These are phyloP conservation scores for Liodrosophila aerea DNA, from an alignment of 2,888 invertebrate genomes.

Conservation along the genomic window DNA sequence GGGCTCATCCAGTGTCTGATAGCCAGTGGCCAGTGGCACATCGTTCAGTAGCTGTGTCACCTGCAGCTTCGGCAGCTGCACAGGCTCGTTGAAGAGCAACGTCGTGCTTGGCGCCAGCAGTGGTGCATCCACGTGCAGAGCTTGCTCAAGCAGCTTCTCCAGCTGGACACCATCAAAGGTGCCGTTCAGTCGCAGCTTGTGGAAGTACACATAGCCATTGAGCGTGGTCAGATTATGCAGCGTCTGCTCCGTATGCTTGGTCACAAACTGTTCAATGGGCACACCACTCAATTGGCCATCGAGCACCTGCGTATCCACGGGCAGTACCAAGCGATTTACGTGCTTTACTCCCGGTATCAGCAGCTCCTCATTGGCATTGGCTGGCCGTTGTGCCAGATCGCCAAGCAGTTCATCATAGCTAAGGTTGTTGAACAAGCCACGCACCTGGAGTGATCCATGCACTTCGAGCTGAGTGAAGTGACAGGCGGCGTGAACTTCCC, in stretches of 20 bases:
- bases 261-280: constrained; percentile 82
- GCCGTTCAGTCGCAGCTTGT: constrained; percentile 82
- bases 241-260: constrained; percentile 83
- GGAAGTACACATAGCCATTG: constrained; percentile 82
- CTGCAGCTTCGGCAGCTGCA: constrained; percentile 57
- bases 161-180: constrained; percentile 82
- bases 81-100: constrained; percentile 78
- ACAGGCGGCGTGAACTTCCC: constrained; percentile 81
- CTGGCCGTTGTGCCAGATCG: constrained; percentile 83
- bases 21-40: constrained; percentile 63
- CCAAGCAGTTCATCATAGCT: constrained; percentile 81
- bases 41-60: constrained; percentile 81
- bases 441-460: constrained; percentile 83
- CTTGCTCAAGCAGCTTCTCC: constrained; percentile 81
- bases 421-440: constrained; percentile 81
- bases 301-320: constrained; percentile 80
- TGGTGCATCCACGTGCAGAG: constrained; percentile 82
- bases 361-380: constrained; percentile 73
- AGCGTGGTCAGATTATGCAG: constrained; percentile 80
- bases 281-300: constrained; percentile 83
- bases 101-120: constrained; percentile 65
- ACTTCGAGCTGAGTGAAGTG: constrained; percentile 83
- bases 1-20: constrained; percentile 68
- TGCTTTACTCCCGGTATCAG: constrained; percentile 83
- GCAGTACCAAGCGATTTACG: constrained; percentile 82